Evolutionary conservation across 2,113 vertebrate genomes (phyloP), one percentile per base, ranked within the genome.

Genomic region (Leucosticte australis): DNA sequence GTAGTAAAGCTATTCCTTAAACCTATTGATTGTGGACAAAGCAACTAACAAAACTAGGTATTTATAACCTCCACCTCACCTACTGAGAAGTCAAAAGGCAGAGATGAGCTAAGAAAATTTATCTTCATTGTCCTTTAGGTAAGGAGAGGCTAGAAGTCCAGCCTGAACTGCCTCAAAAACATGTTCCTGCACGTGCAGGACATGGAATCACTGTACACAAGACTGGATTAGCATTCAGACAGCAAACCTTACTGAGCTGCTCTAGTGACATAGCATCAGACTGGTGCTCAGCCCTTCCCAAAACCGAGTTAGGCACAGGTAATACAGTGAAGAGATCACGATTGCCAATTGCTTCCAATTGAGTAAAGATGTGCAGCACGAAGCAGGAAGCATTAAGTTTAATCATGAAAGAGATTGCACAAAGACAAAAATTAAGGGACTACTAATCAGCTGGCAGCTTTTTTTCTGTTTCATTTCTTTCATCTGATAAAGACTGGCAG

Each of bases 141-240:
- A 3, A 67, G 26, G 5, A 35, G 37, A 94, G 24, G 10, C 30
- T 44, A 80, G 44, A 83, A 62, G 0, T 5, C 8, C 30, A 41
- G 8, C 5, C 37, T 33, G 16, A 85, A 27, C 33, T 7, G 4
- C 41, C 28, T 69, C 49, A 56, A 53, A 23, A 52, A 52, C 41
- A 15, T 3, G 12, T 24, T 77, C n/a, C 13, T 33, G 18, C 62
- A 69, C 0, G 0, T 35, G 53, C 63, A 35, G 28, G 26, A 44
- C 31, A 22, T 2, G 1, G 44, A 81, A 21, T 60, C 30, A 27
- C 28, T 30, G 47, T 1, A 44, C 19, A 13, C 0, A 4, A 64
- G 31, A 65, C 12, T 0, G 0, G 83, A 79, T 74, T 28, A 87
- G 7, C 1, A 0, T 21, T 69, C 62, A 16, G 19, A 85, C 0